Base-by-base conservation (phyloP, 92 coral and sea anemone species). In the Diadumene lineata region DNA sequence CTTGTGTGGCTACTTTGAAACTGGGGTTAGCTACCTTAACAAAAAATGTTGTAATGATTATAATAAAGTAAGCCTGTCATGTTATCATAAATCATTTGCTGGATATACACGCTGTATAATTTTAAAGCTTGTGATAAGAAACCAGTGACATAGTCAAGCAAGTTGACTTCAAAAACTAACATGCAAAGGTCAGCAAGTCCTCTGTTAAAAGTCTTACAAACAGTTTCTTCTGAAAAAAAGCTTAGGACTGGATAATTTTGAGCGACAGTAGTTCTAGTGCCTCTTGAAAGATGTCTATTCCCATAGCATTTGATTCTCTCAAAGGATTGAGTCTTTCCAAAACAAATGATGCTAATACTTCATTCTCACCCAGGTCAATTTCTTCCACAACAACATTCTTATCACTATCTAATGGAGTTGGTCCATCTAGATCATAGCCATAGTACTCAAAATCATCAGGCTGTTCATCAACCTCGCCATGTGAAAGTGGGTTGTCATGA, bases 391-490 rank as follows among this genome's bases (percentile, higher is more conserved):
- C 84, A 67, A 64, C 69, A 56, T 79, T 68, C 66, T 74, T 66
- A 71, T 72, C 72, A 31, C 72, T n/a, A n/a, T 82, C 87, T 56
- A 77, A 56, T 25, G 82, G 83, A 56, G 87, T 56, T 65, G 87
- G 82, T 24, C 85, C 87, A 9, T 57, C 50, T 17, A 79, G 79
- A 44, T 84, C 81, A 71, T 79, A 56, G 48, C 86, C 89, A 72
- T 79, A 84, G 60, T 64, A 79, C 69, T 84, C 86, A 31, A 84
- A 38, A 44, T 84, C 89, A 23, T 72, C 29, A 32, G 89, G 89
- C 44, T 73, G 78, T 63, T 84, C 89, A 58, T 79, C 86, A 21
- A 84, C 57, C 64, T 34, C n/a, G n/a, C n/a, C n/a, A n/a, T n/a
- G n/a, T n/a, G n/a, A n/a, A n/a, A n/a, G n/a, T n/a, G n/a, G n/a